These are phyloP conservation scores for Pherbina coryleti DNA, from an alignment of 2,888 invertebrate species.

Conservation along the genomic window DNA sequence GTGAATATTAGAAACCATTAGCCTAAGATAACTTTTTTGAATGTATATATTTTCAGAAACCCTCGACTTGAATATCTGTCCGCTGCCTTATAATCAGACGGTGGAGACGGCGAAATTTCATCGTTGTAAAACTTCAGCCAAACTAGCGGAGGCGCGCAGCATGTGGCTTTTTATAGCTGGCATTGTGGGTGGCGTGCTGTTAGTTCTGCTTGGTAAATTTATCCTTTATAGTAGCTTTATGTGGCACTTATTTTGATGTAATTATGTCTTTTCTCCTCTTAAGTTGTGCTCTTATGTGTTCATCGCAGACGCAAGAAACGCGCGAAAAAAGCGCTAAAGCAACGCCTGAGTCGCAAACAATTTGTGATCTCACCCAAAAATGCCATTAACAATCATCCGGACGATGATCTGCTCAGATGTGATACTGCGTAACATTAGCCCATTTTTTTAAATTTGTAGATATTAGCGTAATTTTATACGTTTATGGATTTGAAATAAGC, in stretches of 20 bases:
- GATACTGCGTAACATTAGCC: conserved; percentile 55
- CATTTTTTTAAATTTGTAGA: neutral
- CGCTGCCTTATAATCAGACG: conserved; percentile 64
- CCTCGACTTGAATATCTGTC: conserved; percentile 57
- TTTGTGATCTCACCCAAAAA: conserved; percentile 63
- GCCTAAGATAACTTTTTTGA: too few species aligned
- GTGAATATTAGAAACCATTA: conserved; percentile 52
- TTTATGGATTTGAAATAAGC: neutral
- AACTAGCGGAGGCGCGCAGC: conserved; percentile 58
- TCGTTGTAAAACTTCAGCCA: conserved; percentile 53
- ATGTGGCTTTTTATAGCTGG: conserved; percentile 60
- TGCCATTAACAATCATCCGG: conserved; percentile 55
- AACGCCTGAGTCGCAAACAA: conserved; percentile 55
- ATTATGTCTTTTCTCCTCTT: neutral
- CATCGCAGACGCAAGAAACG: conserved; percentile 57
- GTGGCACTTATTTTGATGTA: neutral
- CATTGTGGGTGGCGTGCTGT: conserved; percentile 55
- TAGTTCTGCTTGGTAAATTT: conserved; percentile 59
- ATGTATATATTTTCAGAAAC: conserved; percentile 50
- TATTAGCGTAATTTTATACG: neutral
- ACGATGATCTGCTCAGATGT: conserved; percentile 60
- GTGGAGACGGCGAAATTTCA: conserved; percentile 59
- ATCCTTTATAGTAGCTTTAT: neutral
- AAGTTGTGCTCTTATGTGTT: conserved; percentile 60
- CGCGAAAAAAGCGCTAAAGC: conserved; percentile 50